Evolutionary conservation across 2,797 vertebrate genomes (phyloP).

Genomic region (Chromobotia macracanthus): DNA sequence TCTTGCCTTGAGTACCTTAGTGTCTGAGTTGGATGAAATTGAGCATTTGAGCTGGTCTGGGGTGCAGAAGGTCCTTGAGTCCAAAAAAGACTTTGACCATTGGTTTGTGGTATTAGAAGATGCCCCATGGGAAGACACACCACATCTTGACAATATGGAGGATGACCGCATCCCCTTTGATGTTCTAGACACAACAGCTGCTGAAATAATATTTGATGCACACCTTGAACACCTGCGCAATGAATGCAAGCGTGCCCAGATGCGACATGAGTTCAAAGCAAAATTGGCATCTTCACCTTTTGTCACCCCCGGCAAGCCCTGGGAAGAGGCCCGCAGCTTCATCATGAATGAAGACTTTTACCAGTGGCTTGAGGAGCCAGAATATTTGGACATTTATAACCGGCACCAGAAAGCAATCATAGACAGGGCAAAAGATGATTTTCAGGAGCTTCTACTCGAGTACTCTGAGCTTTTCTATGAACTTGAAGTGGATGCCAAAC

Average conservation of each 20-base stretch:
- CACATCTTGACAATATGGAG: slow-evolving; percentile 81
- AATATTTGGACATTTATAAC: slow-evolving; percentile 86
- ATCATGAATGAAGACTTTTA: slow-evolving; percentile 89
- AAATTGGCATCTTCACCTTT: slow-evolving; percentile 83
- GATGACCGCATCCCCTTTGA: slow-evolving; percentile 84
- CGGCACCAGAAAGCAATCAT: slow-evolving; percentile 86
- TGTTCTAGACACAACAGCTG: slow-evolving; percentile 78
- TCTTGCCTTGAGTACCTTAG: slow-evolving; percentile 78
- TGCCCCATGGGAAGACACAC: slow-evolving; percentile 83
- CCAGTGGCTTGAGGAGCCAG: slow-evolving; percentile 83
- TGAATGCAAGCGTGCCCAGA: slow-evolving; percentile 80
- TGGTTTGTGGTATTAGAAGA: slow-evolving; percentile 87
- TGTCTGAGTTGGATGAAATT: slow-evolving; percentile 84
- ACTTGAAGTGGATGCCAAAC: slow-evolving; percentile 86
- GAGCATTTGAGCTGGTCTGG: slow-evolving; percentile 80
- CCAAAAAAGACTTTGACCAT: slow-evolving; percentile 80
- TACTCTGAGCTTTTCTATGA: slow-evolving; percentile 89
- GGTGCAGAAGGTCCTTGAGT: slow-evolving; percentile 81
- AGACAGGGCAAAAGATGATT: slow-evolving; percentile 86
- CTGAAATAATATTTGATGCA: slow-evolving; percentile 78
- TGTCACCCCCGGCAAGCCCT: slow-evolving; percentile 85
- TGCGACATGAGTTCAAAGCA: slow-evolving; percentile 82
- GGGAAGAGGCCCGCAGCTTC: slow-evolving; percentile 88
- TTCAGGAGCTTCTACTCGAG: slow-evolving; percentile 86
- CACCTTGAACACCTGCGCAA: slow-evolving; percentile 82